These are phyloP conservation scores for Falco rusticolus DNA, from an alignment of 2,797 vertebrate genomes.

Conservation along the genomic window DNA sequence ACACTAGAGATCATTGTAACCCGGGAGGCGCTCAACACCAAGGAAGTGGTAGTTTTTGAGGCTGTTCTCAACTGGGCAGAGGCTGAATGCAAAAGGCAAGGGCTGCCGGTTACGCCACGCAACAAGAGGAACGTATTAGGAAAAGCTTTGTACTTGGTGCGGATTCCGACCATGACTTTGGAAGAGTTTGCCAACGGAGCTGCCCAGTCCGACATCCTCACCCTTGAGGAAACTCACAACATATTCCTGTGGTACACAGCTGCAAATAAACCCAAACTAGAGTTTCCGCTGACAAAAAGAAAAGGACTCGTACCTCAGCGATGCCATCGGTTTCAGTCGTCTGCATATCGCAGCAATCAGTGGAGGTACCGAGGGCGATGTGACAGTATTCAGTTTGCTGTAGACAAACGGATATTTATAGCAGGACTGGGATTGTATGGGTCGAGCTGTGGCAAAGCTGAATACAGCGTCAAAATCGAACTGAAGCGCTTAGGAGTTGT, in stretches of 20 bases:
- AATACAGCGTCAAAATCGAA: constrained; percentile 92
- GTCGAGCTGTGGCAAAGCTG: constrained; percentile 90
- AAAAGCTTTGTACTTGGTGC: constrained; percentile 89
- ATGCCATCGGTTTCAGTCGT: constrained; percentile 95
- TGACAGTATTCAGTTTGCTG: constrained; percentile 97
- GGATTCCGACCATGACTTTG: constrained; percentile 92
- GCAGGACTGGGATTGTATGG: constrained; percentile 94
- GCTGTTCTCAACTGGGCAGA: constrained; percentile 91
- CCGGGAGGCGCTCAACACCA: constrained; percentile 92
- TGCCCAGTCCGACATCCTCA: constrained; percentile 93
- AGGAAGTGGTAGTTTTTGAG: constrained; percentile 92
- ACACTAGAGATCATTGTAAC: constrained; percentile 92
- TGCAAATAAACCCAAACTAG: constrained; percentile 88
- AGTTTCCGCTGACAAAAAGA: constrained; percentile 86
- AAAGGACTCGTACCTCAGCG: constrained; percentile 86
- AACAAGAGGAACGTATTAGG: constrained; percentile 89
- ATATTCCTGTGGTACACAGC: constrained; percentile 99
- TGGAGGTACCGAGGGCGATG: constrained; percentile 97
- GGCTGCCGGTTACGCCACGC: constrained; percentile 78
- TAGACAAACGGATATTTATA: constrained; percentile 93
- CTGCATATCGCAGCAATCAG: constrained; percentile 96
- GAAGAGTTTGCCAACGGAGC: constrained; percentile 95
- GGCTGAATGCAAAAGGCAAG: constrained; percentile 91
- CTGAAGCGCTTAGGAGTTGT: constrained; percentile 91
- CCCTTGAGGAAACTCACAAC: constrained; percentile 92